phyloP scores from a whole-genome alignment of 2,113 vertebrate species.

The Amazona vittata region DNA sequence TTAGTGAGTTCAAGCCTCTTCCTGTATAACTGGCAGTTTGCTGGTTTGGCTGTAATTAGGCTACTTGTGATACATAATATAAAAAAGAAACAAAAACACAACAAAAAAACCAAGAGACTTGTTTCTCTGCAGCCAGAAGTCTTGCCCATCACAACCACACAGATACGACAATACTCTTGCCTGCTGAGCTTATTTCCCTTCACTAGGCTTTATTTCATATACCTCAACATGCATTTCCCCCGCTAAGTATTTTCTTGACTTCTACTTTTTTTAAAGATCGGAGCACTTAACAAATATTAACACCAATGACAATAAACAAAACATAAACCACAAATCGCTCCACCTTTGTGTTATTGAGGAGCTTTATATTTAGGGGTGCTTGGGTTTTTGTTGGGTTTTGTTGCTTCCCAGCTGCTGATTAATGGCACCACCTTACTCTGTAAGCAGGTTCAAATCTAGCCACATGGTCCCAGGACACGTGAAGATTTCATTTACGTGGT shows the following conservation, averaged over 20 bases:
- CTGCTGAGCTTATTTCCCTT: not conserved
- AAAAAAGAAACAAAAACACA: conserved; percentile 39
- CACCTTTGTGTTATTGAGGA: not conserved
- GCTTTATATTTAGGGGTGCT: not conserved
- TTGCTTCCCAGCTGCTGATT: conserved; percentile 44
- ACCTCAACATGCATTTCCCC: not conserved
- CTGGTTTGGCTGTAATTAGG: conserved; percentile 75
- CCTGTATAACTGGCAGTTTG: conserved; percentile 77
- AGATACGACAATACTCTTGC: not conserved
- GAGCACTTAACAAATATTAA: not conserved
- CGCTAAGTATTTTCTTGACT: not conserved
- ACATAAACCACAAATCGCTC: not conserved
- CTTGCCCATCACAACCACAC: not conserved
- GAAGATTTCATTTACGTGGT: conserved; percentile 68
- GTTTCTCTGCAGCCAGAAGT: not conserved
- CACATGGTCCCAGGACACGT: conserved; percentile 49
- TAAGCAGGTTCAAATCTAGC: conserved; percentile 56
- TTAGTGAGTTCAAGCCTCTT: conserved; percentile 80
- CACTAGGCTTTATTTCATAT: not conserved
- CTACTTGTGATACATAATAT: conserved; percentile 70
- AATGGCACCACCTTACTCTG: conserved; percentile 36
- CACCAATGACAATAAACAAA: not conserved
- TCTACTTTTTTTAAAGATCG: not conserved
- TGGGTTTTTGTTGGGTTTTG: conserved; percentile 16
- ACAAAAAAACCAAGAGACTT: not conserved